phyloP scores from a whole-genome alignment of 2,888 invertebrate species.

The Cheilosia grossa region DNA sequence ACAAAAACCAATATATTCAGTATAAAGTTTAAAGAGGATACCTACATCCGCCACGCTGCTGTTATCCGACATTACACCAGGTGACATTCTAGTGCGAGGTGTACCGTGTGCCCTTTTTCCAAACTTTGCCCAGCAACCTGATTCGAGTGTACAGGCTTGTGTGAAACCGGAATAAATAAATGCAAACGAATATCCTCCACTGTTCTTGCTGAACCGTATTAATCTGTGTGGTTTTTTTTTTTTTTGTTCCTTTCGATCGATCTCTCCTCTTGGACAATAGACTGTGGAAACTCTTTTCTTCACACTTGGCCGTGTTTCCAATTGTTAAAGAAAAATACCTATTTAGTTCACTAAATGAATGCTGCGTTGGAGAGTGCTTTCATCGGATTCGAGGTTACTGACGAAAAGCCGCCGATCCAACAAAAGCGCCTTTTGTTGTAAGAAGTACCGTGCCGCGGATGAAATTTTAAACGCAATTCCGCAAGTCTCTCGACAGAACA shows the following conservation, averaged over 20 bases:
- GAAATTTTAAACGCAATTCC: too few relatives aligned
- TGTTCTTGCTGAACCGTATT: neutral
- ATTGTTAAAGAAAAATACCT: neutral
- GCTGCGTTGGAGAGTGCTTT: conserved; percentile 12
- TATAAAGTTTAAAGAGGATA: neutral
- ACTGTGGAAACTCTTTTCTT: conserved; percentile 1
- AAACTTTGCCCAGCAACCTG: conserved; percentile 13
- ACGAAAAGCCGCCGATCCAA: neutral
- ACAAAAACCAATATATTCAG: neutral
- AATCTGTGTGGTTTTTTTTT: neutral
- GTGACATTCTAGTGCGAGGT: conserved; percentile 7
- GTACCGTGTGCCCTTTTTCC: neutral
- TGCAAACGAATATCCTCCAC: neutral
- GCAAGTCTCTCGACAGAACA: too few relatives aligned
- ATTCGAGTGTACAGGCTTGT: neutral
- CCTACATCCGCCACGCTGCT: neutral
- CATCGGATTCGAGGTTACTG: conserved; percentile 4
- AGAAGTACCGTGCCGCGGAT: neutral
- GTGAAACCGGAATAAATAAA: neutral
- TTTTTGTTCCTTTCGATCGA: conserved; percentile 9
- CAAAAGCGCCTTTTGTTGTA: neutral
- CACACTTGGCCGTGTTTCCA: neutral
- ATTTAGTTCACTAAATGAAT: conserved; percentile 2
- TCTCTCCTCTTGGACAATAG: conserved; percentile 27
- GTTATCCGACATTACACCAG: neutral